These are phyloP conservation scores for Mesocentrotus franciscanus DNA, from an alignment of 53 echinoderm and acorn worm genomes.

Conservation along the genomic window DNA sequence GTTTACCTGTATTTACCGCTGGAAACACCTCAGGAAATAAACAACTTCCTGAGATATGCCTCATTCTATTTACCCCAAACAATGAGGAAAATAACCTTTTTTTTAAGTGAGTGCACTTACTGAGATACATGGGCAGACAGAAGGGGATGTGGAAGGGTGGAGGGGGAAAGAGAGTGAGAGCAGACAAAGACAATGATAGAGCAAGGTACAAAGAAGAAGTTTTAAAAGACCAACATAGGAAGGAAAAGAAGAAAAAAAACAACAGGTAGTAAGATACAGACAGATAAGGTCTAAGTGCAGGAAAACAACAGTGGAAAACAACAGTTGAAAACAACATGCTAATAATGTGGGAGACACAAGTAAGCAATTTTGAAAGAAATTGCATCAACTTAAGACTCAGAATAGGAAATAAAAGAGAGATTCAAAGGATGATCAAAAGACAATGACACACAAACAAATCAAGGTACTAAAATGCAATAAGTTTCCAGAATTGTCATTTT, in stretches of 20 bases:
- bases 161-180: neutral
- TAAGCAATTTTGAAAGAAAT: too few species aligned
- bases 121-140: neutral
- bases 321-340: too few species aligned
- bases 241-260: too few species aligned
- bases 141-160: neutral
- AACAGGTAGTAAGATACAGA: neutral
- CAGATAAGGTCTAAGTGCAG: neutral
- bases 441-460: too few species aligned
- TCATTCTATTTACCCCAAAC: constrained; percentile 19
- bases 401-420: too few species aligned
- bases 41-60: constrained; percentile 33
- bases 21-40: constrained; percentile 42
- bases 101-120: neutral
- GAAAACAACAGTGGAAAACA: too few species aligned
- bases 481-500: neutral
- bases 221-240: neutral
- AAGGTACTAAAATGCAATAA: too few species aligned
- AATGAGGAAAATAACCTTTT: neutral
- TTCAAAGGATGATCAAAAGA: neutral
- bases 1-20: constrained; percentile 32
- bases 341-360: neutral
- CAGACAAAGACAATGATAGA: neutral
- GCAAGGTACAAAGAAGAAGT: neutral
- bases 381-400: too few species aligned